Conservation (phyloP, 2,888 invertebrate genomes). For the Temnothorax ravouxi region DNA sequence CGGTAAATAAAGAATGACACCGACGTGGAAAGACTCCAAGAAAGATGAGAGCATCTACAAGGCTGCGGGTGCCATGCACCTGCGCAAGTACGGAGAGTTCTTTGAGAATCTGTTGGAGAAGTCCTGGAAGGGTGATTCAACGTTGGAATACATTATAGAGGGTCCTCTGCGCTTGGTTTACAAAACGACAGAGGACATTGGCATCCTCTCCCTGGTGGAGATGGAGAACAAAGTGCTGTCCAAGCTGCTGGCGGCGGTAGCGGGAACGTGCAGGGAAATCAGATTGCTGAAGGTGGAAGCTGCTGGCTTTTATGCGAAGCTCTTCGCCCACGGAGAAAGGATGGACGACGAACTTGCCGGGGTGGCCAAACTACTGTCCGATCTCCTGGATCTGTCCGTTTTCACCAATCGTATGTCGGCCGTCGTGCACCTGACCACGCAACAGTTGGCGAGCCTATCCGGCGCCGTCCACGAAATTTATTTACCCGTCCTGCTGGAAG, state of each 20-base stretch:
- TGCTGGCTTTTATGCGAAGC: slow-evolving; percentile 87
- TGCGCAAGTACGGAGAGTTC: slow-evolving; percentile 87
- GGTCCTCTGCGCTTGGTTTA: slow-evolving; percentile 84
- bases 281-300: slow-evolving; percentile 90
- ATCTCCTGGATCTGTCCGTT: slow-evolving; percentile 82
- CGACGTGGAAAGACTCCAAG: slow-evolving; percentile 80
- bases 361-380: slow-evolving; percentile 79
- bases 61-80: slow-evolving; percentile 87
- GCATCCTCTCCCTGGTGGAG: slow-evolving; percentile 91
- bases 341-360: slow-evolving; percentile 84
- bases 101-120: slow-evolving; percentile 86
- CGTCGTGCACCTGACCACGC: slow-evolving; percentile 79
- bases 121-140: slow-evolving; percentile 74
- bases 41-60: slow-evolving; percentile 84
- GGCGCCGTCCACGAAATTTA: slow-evolving; percentile 80
- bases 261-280: slow-evolving; percentile 93
- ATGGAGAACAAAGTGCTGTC: slow-evolving; percentile 94
- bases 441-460: slow-evolving; percentile 81
- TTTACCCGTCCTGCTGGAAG: slow-evolving; percentile 86
- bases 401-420: slow-evolving; percentile 80
- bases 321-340: slow-evolving; percentile 84
- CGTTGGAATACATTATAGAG: slow-evolving; percentile 80
- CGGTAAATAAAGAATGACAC: slow-evolving; percentile 78
- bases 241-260: slow-evolving; percentile 93
- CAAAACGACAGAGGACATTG: slow-evolving; percentile 89